Percentiles rank a stretch among this genome's conserved stretches.
Evolutionary conservation across 2,113 vertebrate species (phyloP).

Genomic region (Mobula hypostoma): DNA sequence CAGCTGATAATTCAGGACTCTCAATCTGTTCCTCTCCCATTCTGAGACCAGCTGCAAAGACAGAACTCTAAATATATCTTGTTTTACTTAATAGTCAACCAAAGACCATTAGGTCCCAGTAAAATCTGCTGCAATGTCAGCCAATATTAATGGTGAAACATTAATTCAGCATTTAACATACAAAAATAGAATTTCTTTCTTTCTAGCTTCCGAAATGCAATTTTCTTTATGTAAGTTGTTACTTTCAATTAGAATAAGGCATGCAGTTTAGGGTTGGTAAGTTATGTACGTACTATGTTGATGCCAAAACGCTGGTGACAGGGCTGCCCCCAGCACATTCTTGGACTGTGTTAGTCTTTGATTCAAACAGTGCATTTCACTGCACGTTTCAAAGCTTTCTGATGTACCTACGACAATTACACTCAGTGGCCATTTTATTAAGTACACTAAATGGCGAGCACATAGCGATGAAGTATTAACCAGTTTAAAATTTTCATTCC

Average conservation of each 20-base stretch:
- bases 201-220: background rate
- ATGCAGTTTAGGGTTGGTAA: too few relatives aligned
- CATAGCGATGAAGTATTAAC: too few relatives aligned
- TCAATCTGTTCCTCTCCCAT: background rate
- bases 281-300: too few relatives aligned
- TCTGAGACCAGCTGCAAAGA: constrained; percentile 9
- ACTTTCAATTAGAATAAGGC: background rate
- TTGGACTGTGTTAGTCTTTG: too few relatives aligned
- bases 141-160: background rate
- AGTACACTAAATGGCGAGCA: too few relatives aligned
- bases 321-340: too few relatives aligned
- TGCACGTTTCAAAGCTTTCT: too few relatives aligned
- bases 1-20: background rate
- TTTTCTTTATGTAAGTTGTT: background rate
- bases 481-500: too few relatives aligned
- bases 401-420: too few relatives aligned
- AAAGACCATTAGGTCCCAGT: background rate
- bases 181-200: background rate
- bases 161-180: background rate
- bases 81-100: background rate
- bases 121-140: background rate
- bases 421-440: too few relatives aligned
- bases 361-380: too few relatives aligned
- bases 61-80: background rate
- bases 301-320: too few relatives aligned